Base-by-base conservation (phyloP, 1,140 invertebrate genomes). In the Lycorma delicatula region DNA sequence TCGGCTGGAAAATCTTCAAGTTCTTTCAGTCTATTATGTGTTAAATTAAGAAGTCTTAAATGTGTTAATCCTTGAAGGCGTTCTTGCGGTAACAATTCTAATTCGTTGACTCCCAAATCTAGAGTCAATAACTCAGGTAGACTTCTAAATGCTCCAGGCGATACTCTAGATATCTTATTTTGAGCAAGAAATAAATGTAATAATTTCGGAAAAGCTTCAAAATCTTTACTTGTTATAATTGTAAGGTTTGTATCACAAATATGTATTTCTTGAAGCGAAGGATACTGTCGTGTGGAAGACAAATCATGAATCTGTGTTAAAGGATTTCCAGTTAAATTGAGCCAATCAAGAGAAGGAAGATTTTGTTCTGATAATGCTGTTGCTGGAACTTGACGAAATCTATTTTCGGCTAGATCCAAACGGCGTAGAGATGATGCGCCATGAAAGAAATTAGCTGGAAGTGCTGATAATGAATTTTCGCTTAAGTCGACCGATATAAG, bases 1-100 rank as follows among this genome's bases (percentile, higher is more conserved):
- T 93, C 88, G 1, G 75, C 65, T 4, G 89, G 86, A 68, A 94
- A 92, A 60, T 89, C 84, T 70, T 91, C 88, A 1, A 94, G 72
- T 62, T 90, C 87, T 66, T 84, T 84, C 6, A 95, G 74, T 28
- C 77, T 79, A 70, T 95, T 95, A 60, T 84, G 81, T 2, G 90
- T 90, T 7, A 93, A 74, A 74, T 94, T 94, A 2, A 94, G 73
- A 23, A 83, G 67, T 41, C 84, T 72, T 28, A 91, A 73, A 54
- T 83, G 77, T 60, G 79, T 78, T 36, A 94, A 72, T 3, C 91
- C 91, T 66, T 86, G 83, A 7, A 94, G 73, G 52, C 91, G 75
- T 70, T 95, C 91, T 68, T 88, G 83, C 0, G 91, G 90, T 59
- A 95, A 67, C 52, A 88, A 78, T 70, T 93, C 90, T 61, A 94